phyloP scores from a whole-genome alignment of 1,140 invertebrate genomes.

The Megathymus violae region DNA sequence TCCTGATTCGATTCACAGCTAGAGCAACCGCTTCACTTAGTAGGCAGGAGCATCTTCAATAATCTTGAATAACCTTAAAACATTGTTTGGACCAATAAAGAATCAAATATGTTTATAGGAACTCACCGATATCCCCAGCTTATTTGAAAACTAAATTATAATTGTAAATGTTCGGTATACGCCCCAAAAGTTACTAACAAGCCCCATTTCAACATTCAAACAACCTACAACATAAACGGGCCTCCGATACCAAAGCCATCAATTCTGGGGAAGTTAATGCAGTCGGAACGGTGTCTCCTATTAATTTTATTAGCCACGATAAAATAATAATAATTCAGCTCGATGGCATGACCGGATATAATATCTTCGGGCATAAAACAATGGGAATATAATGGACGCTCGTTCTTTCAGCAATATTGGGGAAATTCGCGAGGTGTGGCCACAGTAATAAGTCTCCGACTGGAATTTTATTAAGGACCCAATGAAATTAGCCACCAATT shows the following conservation, averaged over 20 bases:
- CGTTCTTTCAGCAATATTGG: constrained; percentile 66
- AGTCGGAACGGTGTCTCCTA: constrained; percentile 41
- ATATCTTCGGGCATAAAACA: constrained; percentile 67
- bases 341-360: constrained; percentile 75
- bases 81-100: not conserved
- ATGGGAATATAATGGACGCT: constrained; percentile 64
- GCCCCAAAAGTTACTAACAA: constrained; percentile 11
- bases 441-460: constrained; percentile 49
- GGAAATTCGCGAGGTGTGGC: constrained; percentile 66
- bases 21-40: too few relatives aligned
- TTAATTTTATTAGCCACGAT: constrained; percentile 57
- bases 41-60: too few relatives aligned
- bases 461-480: constrained; percentile 56
- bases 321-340: constrained; percentile 57
- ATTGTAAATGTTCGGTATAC: constrained; percentile 2
- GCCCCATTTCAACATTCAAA: constrained; percentile 4
- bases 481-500: constrained; percentile 58
- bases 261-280: constrained; percentile 46
- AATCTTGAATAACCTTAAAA: too few relatives aligned
- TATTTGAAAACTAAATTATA: constrained; percentile 11
- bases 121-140: not conserved
- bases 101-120: constrained; percentile 3
- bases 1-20: too few relatives aligned
- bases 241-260: constrained; percentile 41
- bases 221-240: constrained; percentile 35